Evolutionary conservation across 2,888 invertebrate genomes (phyloP).

Genomic region (Lasioglossum lativentre): DNA sequence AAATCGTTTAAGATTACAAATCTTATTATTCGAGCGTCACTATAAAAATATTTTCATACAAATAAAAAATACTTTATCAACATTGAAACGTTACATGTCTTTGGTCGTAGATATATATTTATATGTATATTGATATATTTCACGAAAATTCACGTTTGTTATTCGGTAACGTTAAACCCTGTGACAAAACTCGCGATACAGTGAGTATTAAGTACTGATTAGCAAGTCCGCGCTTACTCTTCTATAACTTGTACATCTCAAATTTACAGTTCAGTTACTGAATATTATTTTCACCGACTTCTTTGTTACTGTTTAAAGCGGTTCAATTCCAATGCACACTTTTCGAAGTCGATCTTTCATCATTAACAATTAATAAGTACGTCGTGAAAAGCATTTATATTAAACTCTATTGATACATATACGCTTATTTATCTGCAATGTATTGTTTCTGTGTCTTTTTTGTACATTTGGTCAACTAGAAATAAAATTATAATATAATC

Average conservation of each 20-base stretch:
- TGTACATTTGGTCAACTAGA: conserved; percentile 23
- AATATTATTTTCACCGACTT: background rate
- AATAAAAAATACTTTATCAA: background rate
- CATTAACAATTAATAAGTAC: conserved; percentile 23
- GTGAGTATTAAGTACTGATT: conserved; percentile 65
- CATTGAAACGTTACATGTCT: conserved; percentile 14
- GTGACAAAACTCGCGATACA: conserved; percentile 9
- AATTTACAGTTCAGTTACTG: background rate
- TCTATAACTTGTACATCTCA: background rate
- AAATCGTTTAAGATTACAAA: conserved; percentile 18
- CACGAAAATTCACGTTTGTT: background rate
- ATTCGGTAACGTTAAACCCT: background rate
- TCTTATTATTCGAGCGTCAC: background rate
- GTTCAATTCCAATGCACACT: background rate
- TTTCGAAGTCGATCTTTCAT: background rate
- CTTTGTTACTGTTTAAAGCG: background rate
- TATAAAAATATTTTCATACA: background rate
- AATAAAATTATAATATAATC: background rate
- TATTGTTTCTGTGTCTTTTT: conserved; percentile 22
- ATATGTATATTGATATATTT: background rate
- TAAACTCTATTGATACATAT: background rate
- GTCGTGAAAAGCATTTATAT: background rate
- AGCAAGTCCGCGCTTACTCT: conserved; percentile 14
- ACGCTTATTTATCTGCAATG: background rate
- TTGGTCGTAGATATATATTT: conserved; percentile 6